Percentiles rank a stretch among this genome's conserved stretches.
Conservation (phyloP, 2,113 vertebrate species). For the Argyrosomus japonicus region DNA sequence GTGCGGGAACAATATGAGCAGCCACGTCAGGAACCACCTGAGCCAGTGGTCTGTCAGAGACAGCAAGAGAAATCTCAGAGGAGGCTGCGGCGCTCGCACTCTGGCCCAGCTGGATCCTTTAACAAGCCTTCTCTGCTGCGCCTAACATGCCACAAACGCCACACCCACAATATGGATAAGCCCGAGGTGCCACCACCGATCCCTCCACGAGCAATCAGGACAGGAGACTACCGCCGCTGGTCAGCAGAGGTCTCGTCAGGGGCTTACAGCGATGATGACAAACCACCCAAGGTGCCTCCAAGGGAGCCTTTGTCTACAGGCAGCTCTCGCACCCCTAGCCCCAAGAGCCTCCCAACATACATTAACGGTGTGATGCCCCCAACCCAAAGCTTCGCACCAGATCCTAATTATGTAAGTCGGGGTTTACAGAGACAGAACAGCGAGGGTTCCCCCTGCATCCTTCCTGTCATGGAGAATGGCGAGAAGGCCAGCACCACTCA, state of each 20-base stretch:
- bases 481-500: constrained; percentile 93
- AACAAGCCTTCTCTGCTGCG: constrained; percentile 87
- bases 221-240: constrained; percentile 91
- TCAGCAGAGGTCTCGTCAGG: constrained; percentile 94
- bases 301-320: constrained; percentile 89
- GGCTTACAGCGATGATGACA: constrained; percentile 92
- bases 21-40: constrained; percentile 58
- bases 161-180: constrained; percentile 86
- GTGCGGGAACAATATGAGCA: constrained; percentile 60
- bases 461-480: constrained; percentile 94
- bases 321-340: constrained; percentile 92
- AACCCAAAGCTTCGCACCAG: constrained; percentile 97
- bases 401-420: constrained; percentile 93
- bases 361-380: constrained; percentile 96
- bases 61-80: constrained; percentile 87
- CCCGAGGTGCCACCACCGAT: constrained; percentile 95
- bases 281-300: constrained; percentile 94
- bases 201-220: constrained; percentile 89
- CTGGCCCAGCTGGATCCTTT: constrained; percentile 93
- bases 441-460: constrained; percentile 94
- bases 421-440: constrained; percentile 93
- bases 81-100: constrained; percentile 91
- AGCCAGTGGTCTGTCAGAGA: constrained; percentile 55
- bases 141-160: constrained; percentile 79
- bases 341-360: constrained; percentile 94